These are phyloP conservation scores for Lasioglossum zephyrum DNA, from an alignment of 2,888 invertebrate species.

Conservation along the genomic window DNA sequence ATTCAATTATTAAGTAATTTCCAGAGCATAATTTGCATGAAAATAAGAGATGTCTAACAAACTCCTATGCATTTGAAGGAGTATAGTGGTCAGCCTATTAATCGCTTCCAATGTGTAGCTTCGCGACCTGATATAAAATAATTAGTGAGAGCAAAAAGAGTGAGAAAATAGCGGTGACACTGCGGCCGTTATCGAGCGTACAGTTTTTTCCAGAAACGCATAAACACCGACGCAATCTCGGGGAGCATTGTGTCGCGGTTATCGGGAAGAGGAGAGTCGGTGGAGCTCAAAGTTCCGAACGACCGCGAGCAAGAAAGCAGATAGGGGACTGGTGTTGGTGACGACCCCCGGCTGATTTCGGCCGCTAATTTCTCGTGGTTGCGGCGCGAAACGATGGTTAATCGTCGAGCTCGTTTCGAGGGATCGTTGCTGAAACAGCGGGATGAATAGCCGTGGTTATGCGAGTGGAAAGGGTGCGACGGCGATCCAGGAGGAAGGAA, in stretches of 20 bases:
- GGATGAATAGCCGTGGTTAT: slow-evolving; percentile 76
- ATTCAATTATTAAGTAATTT: too few relatives aligned
- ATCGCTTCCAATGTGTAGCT: too few relatives aligned
- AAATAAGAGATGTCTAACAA: too few relatives aligned
- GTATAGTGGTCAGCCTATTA: too few relatives aligned
- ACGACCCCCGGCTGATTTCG: slow-evolving; percentile 6
- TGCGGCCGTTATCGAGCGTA: background rate
- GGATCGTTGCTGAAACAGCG: slow-evolving; percentile 63
- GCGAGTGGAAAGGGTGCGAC: slow-evolving; percentile 69
- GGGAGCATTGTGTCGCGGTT: background rate
- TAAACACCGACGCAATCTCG: background rate
- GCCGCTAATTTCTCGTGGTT: slow-evolving; percentile 34
- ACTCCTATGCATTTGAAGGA: too few relatives aligned
- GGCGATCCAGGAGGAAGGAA: slow-evolving; percentile 5
- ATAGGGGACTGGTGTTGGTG: slow-evolving; percentile 9
- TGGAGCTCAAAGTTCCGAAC: slow-evolving; percentile 43
- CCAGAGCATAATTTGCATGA: too few relatives aligned
- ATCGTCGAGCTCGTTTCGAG: slow-evolving; percentile 77
- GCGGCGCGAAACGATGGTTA: slow-evolving; percentile 67
- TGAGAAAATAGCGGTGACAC: background rate
- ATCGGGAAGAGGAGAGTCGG: background rate
- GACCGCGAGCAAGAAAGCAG: slow-evolving; percentile 37
- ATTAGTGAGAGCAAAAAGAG: background rate
- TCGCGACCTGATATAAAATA: too few relatives aligned
- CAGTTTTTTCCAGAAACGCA: background rate